Conservation (phyloP, 2,888 invertebrate genomes). For the Apamea sordens region DNA sequence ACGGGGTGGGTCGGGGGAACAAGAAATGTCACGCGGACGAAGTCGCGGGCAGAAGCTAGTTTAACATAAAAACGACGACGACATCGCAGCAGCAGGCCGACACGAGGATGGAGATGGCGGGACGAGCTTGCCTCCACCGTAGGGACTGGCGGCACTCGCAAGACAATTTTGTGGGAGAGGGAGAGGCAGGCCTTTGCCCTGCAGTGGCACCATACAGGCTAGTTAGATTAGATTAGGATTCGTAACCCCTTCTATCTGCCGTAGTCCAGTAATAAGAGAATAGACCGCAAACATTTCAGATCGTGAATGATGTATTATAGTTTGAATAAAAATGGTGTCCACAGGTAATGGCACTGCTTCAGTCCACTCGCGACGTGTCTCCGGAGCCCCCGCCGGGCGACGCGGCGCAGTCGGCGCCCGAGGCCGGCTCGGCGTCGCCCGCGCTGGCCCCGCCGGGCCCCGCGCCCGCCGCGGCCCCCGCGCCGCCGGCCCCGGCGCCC, state of each 20-base stretch:
- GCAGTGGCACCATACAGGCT: no score
- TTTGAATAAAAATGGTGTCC: neutral
- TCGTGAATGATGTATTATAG: neutral
- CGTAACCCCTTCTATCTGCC: neutral
- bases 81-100: no score
- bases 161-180: no score
- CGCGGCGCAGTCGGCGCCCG: conserved; percentile 76
- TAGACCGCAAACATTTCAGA: neutral
- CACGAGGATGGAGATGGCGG: no score
- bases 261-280: neutral
- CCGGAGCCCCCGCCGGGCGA: conserved; percentile 84
- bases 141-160: no score
- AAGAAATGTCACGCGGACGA: no score
- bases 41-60: no score
- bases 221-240: neutral
- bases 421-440: conserved; percentile 61
- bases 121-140: no score
- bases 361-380: conserved; percentile 86
- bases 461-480: conserved; percentile 53
- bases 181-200: no score
- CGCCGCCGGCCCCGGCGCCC: conserved; percentile 67
- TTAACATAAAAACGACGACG: no score
- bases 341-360: conserved; percentile 89
- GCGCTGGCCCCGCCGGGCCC: conserved; percentile 58
- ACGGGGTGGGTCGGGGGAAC: no score